These are phyloP conservation scores for Rhynchonycteris naso DNA, from an alignment of 2,797 vertebrate species.

Conservation along the genomic window DNA sequence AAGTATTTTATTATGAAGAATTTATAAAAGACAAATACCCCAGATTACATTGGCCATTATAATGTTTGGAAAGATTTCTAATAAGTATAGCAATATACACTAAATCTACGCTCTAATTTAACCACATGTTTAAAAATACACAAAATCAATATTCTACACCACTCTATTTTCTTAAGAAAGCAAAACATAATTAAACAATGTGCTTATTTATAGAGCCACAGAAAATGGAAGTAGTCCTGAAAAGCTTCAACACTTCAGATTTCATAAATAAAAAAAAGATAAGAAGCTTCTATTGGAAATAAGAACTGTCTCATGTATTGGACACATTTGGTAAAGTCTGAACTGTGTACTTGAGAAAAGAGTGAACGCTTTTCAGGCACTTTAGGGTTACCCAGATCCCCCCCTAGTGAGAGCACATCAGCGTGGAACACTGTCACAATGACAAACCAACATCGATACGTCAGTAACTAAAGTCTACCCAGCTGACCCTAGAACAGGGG, in stretches of 20 bases:
- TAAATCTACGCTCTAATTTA: conserved; percentile 6
- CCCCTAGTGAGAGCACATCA: neutral
- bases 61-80: conserved; percentile 5
- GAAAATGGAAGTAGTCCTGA: neutral
- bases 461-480: neutral
- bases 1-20: neutral
- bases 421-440: neutral
- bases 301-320: neutral
- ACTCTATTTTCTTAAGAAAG: conserved; percentile 9
- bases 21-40: neutral
- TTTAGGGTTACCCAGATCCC: no score
- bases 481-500: neutral
- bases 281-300: neutral
- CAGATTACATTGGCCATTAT: neutral
- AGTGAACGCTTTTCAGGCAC: neutral
- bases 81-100: neutral
- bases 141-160: neutral
- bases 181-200: neutral
- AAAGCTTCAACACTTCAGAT: neutral
- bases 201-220: neutral
- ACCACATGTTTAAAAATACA: neutral
- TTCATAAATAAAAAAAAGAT: neutral
- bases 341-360: neutral
- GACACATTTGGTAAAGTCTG: neutral
- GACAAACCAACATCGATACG: neutral